Percentiles rank a stretch among this genome's conserved stretches.
phyloP scores from a whole-genome alignment of 92 coral and sea anemone species.

The Pocillopora grandis region DNA sequence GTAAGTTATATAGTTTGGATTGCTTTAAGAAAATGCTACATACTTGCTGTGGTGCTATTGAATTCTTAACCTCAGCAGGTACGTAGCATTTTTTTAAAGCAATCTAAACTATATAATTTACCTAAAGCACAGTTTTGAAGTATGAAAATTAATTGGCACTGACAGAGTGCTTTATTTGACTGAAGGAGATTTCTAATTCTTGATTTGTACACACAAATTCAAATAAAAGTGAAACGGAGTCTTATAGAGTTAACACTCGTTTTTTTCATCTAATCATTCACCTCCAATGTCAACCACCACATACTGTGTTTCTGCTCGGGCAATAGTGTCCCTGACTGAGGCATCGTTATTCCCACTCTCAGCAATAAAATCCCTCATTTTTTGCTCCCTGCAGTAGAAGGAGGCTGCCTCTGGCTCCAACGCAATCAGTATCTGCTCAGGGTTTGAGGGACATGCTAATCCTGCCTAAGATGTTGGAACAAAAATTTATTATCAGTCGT shows the following conservation, averaged over 20 bases:
- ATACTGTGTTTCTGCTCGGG: background rate
- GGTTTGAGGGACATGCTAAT: constrained; percentile 7
- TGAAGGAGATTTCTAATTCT: no score
- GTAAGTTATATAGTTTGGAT: no score
- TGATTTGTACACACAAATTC: no score
- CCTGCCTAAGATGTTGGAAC: constrained; percentile 2
- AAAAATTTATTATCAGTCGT: background rate
- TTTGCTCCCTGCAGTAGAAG: constrained; percentile 9
- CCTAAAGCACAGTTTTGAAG: no score
- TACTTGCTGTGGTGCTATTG: no score
- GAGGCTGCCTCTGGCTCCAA: constrained; percentile 33
- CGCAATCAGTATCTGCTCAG: constrained; percentile 22
- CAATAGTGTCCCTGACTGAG: background rate
- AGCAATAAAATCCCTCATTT: constrained; percentile 22
- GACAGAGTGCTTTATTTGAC: no score
- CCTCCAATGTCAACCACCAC: constrained; percentile 39
- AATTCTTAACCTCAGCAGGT: no score
- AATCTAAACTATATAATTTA: no score
- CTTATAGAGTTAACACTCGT: background rate
- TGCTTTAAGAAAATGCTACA: no score
- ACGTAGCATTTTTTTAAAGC: no score
- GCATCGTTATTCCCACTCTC: background rate
- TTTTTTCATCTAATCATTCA: background rate
- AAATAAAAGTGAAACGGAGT: no score
- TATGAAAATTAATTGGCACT: no score